A percentile compares a stretch with the other conserved stretches of the same genome.
Evolutionary conservation across 2,888 invertebrate species (phyloP).

Genomic region (Ormyrus labotus): DNA sequence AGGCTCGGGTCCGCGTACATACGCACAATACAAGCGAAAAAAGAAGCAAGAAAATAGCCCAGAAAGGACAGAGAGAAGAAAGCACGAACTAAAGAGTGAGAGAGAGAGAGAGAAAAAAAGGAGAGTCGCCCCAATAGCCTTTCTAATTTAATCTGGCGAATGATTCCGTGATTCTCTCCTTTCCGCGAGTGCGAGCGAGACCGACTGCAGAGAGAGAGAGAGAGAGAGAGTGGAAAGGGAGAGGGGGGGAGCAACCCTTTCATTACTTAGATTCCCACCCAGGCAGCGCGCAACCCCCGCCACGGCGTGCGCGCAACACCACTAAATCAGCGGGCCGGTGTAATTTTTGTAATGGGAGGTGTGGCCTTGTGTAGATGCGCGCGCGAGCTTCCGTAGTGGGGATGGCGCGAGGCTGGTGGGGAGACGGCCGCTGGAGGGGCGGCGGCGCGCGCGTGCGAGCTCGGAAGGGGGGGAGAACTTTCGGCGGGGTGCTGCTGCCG

Average conservation of each 20-base stretch:
- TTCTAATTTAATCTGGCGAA: constrained; percentile 76
- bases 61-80: neutral
- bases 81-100: constrained; percentile 33
- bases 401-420: constrained; percentile 7
- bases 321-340: constrained; percentile 75
- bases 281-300: constrained; percentile 38
- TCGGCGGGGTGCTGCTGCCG: constrained; percentile 42
- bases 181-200: constrained; percentile 62
- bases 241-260: constrained; percentile 70
- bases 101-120: constrained; percentile 51
- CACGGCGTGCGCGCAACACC: constrained; percentile 64
- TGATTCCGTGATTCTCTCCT: constrained; percentile 75
- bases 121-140: constrained; percentile 65
- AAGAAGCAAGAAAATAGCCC: no score
- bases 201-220: no score
- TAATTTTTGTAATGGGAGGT: constrained; percentile 77
- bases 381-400: constrained; percentile 59
- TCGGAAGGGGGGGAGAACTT: neutral
- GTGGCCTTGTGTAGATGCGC: constrained; percentile 70
- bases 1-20: neutral
- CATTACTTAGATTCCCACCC: constrained; percentile 73
- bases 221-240: neutral
- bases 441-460: constrained; percentile 26
- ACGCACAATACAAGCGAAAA: no score
- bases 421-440: constrained; percentile 44